phyloP scores from a whole-genome alignment of 1,140 invertebrate species.

The Metopolophium dirhodum region DNA sequence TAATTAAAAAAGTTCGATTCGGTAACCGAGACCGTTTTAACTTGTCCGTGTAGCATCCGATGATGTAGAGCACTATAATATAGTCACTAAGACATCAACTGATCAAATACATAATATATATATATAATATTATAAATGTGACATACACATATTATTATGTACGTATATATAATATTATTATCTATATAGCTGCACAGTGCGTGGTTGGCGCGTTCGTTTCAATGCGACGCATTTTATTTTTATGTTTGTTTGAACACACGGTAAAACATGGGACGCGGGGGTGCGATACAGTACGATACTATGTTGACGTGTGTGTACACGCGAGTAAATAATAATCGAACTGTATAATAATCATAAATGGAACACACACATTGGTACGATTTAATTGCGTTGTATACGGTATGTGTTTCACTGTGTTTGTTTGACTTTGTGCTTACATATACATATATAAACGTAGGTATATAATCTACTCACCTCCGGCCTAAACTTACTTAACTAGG shows the following conservation, averaged over 20 bases:
- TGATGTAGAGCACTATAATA: not conserved
- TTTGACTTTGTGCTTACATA: not conserved
- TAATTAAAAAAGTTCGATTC: not conserved
- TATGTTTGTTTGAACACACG: not conserved
- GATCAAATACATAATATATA: no score
- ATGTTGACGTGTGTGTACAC: not conserved
- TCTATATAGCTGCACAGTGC: not conserved
- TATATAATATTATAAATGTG: no score
- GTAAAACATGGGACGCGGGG: not conserved
- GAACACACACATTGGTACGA: no score
- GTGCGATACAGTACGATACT: not conserved
- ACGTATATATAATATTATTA: not conserved
- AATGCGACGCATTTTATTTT: not conserved
- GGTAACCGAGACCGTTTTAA: not conserved
- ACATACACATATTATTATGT: no score
- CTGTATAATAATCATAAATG: not conserved
- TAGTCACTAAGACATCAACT: not conserved
- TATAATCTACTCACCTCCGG: not conserved
- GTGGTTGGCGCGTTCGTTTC: not conserved
- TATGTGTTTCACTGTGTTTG: not conserved
- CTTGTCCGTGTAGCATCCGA: not conserved
- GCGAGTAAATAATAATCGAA: not conserved
- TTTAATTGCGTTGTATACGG: not conserved
- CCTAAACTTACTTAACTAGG: not conserved
- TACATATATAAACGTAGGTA: not conserved